These are phyloP conservation scores for Phaetusa simplex DNA, from an alignment of 2,113 vertebrate species.

Conservation along the genomic window DNA sequence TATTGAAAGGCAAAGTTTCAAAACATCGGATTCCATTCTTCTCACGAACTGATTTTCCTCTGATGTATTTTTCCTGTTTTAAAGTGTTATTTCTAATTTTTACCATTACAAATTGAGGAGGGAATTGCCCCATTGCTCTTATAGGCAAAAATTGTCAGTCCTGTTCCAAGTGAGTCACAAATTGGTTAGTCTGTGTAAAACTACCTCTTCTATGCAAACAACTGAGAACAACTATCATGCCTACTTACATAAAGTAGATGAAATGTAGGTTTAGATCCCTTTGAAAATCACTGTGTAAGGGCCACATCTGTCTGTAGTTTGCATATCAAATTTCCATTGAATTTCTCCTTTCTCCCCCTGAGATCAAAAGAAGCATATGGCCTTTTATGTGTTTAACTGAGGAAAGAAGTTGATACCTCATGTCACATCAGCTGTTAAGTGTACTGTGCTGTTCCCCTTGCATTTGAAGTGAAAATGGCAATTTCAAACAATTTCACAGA, in stretches of 20 bases:
- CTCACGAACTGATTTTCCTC: not conserved
- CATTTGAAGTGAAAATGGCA: constrained; percentile 57
- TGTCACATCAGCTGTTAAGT: not conserved
- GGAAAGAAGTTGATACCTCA: not conserved
- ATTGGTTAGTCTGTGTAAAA: not conserved
- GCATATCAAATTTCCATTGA: not conserved
- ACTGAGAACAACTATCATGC: not conserved
- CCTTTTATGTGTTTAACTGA: constrained; percentile 22
- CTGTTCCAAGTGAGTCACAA: not conserved
- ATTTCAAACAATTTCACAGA: constrained; percentile 53
- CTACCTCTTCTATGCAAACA: not conserved
- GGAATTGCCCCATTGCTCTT: not conserved
- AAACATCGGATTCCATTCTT: not conserved
- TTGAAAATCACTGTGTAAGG: not conserved
- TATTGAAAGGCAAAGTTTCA: not conserved
- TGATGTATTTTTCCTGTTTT: not conserved
- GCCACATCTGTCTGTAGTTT: not conserved
- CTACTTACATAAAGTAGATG: not conserved
- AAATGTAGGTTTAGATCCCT: not conserved
- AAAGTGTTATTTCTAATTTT: not conserved
- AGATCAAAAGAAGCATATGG: constrained; percentile 38
- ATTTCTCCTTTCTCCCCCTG: not conserved
- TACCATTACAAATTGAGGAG: not conserved
- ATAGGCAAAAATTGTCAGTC: not conserved
- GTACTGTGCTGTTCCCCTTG: not conserved